A percentile compares a stretch with the other conserved stretches of the same genome.
Conservation (phyloP, 2,113 vertebrate species). For the Nipponia nippon region DNA sequence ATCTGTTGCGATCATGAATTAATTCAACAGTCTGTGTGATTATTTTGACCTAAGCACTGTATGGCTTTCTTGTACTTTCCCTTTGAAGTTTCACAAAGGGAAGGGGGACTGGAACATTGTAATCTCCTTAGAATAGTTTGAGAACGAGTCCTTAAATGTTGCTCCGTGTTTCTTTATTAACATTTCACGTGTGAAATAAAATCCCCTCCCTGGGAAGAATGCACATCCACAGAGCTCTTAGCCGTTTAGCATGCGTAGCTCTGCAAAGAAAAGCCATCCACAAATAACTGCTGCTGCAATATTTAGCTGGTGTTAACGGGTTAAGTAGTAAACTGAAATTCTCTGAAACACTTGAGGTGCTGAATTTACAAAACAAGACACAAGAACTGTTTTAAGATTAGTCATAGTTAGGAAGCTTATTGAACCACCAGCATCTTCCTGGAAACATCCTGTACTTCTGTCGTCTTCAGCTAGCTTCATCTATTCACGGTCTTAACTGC, state of each 20-base stretch:
- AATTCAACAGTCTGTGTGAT: not conserved
- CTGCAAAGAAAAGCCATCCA: not conserved
- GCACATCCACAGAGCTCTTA: not conserved
- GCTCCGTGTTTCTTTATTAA: not conserved
- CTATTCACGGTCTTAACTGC: not conserved
- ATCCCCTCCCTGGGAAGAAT: not conserved
- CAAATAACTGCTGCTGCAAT: not conserved
- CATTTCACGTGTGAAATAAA: not conserved
- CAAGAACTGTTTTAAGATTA: not conserved
- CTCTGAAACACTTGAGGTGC: not conserved
- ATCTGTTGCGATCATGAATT: not conserved
- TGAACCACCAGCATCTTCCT: conserved; percentile 15
- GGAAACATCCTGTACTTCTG: conserved; percentile 58
- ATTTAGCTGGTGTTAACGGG: not conserved
- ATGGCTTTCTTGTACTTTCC: not conserved
- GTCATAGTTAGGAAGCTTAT: conserved; percentile 24
- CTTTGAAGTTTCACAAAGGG: not conserved
- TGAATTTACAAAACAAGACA: conserved; percentile 3
- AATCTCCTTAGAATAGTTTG: not conserved
- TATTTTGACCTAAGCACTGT: not conserved
- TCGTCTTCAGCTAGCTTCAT: not conserved
- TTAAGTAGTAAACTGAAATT: conserved; percentile 4
- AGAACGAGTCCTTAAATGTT: not conserved
- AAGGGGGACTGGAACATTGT: not conserved
- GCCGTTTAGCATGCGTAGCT: not conserved